These are phyloP conservation scores for Brachylomia viminalis DNA, from an alignment of 2,888 invertebrate species.

Conservation along the genomic window DNA sequence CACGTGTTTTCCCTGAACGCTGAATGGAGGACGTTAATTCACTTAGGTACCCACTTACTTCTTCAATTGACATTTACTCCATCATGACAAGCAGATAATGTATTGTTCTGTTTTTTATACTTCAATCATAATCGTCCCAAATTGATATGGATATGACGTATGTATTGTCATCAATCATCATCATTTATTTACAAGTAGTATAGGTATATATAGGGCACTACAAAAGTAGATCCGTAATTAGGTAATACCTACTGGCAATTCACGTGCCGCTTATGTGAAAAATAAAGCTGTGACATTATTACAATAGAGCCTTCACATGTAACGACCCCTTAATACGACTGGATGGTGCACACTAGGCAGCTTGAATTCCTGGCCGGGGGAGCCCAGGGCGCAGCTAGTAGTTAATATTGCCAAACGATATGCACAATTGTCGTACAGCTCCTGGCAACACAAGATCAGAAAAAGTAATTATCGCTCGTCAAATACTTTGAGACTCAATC, in stretches of 20 bases:
- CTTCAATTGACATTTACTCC: slow-evolving; percentile 30
- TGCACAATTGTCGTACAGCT: background rate
- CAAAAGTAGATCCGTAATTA: background rate
- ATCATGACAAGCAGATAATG: slow-evolving; percentile 23
- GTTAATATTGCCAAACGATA: background rate
- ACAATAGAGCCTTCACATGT: background rate
- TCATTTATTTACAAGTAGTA: slow-evolving; percentile 35
- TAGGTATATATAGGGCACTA: background rate
- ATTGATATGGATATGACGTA: slow-evolving; percentile 43
- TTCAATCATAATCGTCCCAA: slow-evolving; percentile 37
- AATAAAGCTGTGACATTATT: background rate
- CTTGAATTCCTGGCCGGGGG: background rate
- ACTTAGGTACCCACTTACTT: background rate
- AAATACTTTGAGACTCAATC: slow-evolving; percentile 39
- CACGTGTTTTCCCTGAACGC: background rate
- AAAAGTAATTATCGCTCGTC: slow-evolving; percentile 28
- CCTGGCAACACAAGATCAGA: slow-evolving; percentile 8
- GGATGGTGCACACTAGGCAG: background rate
- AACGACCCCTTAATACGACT: background rate
- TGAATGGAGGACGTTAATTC: background rate
- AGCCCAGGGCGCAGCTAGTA: background rate
- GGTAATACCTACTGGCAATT: background rate
- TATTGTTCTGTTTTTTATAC: slow-evolving; percentile 31
- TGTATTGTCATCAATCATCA: slow-evolving; percentile 40
- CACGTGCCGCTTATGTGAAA: background rate